Conservation (phyloP, 2,797 vertebrate species). For the Trematomus bernacchii region DNA sequence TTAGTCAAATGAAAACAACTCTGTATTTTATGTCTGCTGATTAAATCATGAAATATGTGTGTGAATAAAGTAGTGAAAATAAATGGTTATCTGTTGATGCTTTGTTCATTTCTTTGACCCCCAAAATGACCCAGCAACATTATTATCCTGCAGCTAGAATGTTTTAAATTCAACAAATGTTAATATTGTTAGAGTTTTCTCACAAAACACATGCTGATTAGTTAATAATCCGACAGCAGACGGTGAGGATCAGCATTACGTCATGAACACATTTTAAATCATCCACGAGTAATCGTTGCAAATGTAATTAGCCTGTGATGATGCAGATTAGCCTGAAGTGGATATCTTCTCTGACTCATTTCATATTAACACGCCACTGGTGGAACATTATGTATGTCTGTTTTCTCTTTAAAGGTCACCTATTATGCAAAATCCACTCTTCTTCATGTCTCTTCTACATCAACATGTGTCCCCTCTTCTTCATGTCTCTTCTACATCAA, state of each 20-base stretch:
- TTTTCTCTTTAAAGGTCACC: too few relatives aligned
- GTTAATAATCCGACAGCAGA: constrained; percentile 52
- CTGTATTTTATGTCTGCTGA: constrained; percentile 82
- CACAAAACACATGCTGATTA: too few relatives aligned
- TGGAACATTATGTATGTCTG: background rate
- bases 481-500: too few relatives aligned
- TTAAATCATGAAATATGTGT: constrained; percentile 71
- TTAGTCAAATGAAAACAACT: constrained; percentile 59
- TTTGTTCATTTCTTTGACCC: background rate
- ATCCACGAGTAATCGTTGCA: constrained; percentile 44
- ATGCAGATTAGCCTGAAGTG: background rate
- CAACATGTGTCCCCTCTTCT: too few relatives aligned
- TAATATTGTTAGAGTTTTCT: background rate
- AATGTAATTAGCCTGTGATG: constrained; percentile 25
- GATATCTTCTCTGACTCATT: background rate
- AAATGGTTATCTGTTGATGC: background rate
- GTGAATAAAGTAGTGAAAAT: constrained; percentile 80
- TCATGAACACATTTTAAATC: constrained; percentile 53
- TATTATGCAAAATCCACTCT: too few relatives aligned
- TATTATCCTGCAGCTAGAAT: background rate
- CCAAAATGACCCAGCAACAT: background rate
- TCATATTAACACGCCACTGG: background rate
- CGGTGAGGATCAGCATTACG: constrained; percentile 45
- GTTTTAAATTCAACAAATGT: background rate
- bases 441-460: too few relatives aligned